Percentiles rank a stretch among this genome's conserved stretches.
Evolutionary conservation across 2,888 invertebrate species (phyloP).

Genomic region (Philhelius pedissequus): DNA sequence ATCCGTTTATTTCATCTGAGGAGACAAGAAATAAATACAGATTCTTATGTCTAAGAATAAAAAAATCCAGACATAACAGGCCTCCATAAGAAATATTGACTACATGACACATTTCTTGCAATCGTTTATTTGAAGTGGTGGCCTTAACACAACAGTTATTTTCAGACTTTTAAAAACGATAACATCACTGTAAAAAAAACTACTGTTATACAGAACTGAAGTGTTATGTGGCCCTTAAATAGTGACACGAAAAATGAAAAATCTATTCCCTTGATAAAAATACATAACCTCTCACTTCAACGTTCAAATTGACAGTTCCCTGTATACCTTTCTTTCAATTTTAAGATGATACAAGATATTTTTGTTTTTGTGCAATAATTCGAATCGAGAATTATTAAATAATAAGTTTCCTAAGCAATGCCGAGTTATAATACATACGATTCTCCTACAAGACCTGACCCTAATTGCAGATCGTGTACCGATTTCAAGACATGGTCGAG

Average conservation of each 20-base stretch:
- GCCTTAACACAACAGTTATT: no score
- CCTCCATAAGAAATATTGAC: no score
- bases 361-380: conserved; percentile 45
- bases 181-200: no score
- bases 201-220: background rate
- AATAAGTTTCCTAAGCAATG: conserved; percentile 7
- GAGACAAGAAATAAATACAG: no score
- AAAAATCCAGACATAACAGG: no score
- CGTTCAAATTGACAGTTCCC: conserved; percentile 21
- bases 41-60: no score
- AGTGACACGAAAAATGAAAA: background rate
- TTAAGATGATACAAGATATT: conserved; percentile 20
- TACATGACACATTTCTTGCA: no score
- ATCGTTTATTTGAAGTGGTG: no score
- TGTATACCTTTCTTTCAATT: background rate
- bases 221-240: background rate
- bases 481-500: conserved; percentile 88
- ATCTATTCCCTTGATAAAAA: background rate
- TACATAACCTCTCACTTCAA: conserved; percentile 33
- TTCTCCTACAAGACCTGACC: conserved; percentile 76
- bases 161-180: no score
- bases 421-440: conserved; percentile 39
- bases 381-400: background rate
- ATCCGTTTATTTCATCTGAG: no score
- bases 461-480: conserved; percentile 84